A percentile compares a stretch with the other conserved stretches of the same genome.
Evolutionary conservation across 2,888 invertebrate species (phyloP).

Genomic region (Zygaena filipendulae): DNA sequence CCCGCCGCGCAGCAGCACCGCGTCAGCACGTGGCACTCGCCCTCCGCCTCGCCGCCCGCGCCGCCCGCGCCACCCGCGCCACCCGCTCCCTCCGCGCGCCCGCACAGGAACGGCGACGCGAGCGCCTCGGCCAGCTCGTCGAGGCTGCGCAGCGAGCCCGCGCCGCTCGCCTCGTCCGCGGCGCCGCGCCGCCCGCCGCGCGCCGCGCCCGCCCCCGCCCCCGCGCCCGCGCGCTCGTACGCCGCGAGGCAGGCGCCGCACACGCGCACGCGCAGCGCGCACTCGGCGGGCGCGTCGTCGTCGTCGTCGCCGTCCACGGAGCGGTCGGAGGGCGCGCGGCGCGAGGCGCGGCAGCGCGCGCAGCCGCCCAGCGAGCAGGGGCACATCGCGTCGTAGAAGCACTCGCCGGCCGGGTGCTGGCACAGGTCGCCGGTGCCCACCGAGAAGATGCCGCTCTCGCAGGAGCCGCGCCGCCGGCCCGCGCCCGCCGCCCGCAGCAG

Average conservation of each 20-base stretch:
- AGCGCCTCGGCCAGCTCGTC: slow-evolving; percentile 60
- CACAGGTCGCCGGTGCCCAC: slow-evolving; percentile 84
- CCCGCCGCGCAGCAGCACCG: slow-evolving; percentile 45
- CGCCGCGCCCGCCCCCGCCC: slow-evolving; percentile 29
- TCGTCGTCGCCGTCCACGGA: slow-evolving; percentile 18
- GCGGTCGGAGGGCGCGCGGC: slow-evolving; percentile 23
- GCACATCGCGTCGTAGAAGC: slow-evolving; percentile 41
- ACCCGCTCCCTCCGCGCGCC: slow-evolving; percentile 22
- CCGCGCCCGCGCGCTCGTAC: slow-evolving; percentile 30
- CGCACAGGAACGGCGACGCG: slow-evolving; percentile 34
- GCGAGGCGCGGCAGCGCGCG: slow-evolving; percentile 52
- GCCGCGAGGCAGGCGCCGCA: slow-evolving; percentile 34
- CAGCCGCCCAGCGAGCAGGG: slow-evolving; percentile 54
- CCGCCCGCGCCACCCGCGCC: slow-evolving; percentile 20
- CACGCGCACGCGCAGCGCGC: slow-evolving; percentile 21
- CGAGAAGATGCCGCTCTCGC: slow-evolving; percentile 91
- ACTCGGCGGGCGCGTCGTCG: slow-evolving; percentile 19
- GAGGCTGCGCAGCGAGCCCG: slow-evolving; percentile 67
- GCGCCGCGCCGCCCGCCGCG: slow-evolving; percentile 32
- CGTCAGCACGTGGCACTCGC: slow-evolving; percentile 39
- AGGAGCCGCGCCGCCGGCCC: slow-evolving; percentile 83
- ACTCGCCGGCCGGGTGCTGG: slow-evolving; percentile 31
- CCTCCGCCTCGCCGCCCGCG: slow-evolving; percentile 19
- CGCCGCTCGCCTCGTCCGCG: slow-evolving; percentile 54
- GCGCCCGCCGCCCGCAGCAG: slow-evolving; percentile 32